Conservation (phyloP, 2,797 vertebrate species). For the Molossus molossus region DNA sequence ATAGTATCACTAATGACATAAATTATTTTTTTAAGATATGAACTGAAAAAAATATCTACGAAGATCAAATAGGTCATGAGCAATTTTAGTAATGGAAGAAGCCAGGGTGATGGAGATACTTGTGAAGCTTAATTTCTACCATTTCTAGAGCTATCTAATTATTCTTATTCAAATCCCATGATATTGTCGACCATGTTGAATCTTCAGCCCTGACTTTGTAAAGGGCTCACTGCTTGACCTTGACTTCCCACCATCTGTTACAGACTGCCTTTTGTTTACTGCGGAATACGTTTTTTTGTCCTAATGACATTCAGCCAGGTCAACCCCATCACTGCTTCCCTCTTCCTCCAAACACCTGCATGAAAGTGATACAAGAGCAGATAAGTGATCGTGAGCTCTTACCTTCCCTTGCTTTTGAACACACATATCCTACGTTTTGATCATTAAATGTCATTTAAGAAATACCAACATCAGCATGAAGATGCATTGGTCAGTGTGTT, state of each 20-base stretch:
- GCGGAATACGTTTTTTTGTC: neutral
- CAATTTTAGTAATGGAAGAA: neutral
- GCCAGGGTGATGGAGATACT: neutral
- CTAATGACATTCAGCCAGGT: neutral
- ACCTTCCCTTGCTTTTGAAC: neutral
- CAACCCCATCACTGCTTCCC: neutral
- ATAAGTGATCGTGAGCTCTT: neutral
- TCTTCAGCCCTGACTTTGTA: neutral
- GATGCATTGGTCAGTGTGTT: neutral
- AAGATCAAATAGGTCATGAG: neutral
- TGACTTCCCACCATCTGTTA: neutral
- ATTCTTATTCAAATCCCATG: neutral
- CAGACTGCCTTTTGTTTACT: neutral
- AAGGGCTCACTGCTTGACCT: neutral
- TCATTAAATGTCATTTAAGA: slow-evolving; percentile 10
- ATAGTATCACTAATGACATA: neutral
- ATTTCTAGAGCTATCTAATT: neutral
- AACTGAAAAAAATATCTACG: neutral
- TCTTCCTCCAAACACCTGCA: neutral
- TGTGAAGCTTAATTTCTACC: neutral
- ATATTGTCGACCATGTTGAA: neutral
- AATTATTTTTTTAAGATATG: neutral
- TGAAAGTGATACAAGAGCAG: neutral
- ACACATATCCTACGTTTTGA: neutral
- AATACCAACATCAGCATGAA: neutral